phyloP scores from a whole-genome alignment of 2,888 invertebrate genomes.

The Amblyteles armatorius region DNA sequence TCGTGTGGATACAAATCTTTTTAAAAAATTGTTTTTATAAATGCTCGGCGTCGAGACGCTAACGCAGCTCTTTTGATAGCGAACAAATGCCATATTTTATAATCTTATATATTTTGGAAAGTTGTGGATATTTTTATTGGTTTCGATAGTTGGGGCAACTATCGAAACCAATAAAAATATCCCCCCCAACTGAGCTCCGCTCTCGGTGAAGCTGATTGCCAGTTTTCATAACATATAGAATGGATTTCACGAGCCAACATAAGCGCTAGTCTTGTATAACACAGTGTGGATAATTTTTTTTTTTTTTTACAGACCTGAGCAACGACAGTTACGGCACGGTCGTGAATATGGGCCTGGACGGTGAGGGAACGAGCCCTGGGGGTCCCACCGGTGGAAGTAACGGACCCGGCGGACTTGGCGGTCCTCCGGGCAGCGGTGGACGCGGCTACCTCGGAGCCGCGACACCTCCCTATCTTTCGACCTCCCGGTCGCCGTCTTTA shows the following conservation, averaged over 20 bases:
- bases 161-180: no score
- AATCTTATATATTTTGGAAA: not conserved
- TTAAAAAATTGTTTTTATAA: not conserved
- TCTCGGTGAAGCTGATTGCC: no score
- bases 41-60: not conserved
- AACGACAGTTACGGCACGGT: slow-evolving; percentile 96
- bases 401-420: slow-evolving; percentile 78
- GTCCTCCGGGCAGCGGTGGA: slow-evolving; percentile 82
- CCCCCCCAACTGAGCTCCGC: no score
- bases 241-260: no score
- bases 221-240: no score
- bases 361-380: slow-evolving; percentile 91
- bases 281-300: slow-evolving; percentile 8
- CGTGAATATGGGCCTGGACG: slow-evolving; percentile 92
- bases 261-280: not conserved
- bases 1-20: slow-evolving; percentile 30
- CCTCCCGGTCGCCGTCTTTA: slow-evolving; percentile 90
- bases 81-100: not conserved
- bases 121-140: no score
- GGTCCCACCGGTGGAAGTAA: slow-evolving; percentile 86
- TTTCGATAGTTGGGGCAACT: no score
- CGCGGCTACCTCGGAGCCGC: slow-evolving; percentile 88
- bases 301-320: slow-evolving; percentile 89
- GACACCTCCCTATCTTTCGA: slow-evolving; percentile 92
- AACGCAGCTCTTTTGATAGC: not conserved